Conservation (phyloP, 2,113 vertebrate genomes). For the Muntiacus reevesi region DNA sequence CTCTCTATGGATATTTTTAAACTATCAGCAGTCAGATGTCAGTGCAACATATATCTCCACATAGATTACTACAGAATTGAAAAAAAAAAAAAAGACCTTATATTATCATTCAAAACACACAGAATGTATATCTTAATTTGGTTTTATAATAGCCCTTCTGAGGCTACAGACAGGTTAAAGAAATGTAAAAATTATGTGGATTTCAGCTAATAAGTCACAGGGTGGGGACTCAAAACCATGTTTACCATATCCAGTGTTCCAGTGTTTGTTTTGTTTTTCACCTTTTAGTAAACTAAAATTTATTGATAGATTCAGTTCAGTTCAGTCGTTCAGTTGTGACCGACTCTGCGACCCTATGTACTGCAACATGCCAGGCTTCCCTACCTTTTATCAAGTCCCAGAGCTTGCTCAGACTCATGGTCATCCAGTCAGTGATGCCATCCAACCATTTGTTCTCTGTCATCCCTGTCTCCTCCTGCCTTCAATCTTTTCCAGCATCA, state of each 20-base stretch:
- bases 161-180: not conserved
- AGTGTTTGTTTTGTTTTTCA: not conserved
- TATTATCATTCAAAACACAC: not conserved
- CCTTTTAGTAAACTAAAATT: not conserved
- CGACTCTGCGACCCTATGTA: rapidly evolving
- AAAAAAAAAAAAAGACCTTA: not conserved
- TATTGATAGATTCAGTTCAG: not conserved
- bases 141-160: not conserved
- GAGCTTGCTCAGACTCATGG: not conserved
- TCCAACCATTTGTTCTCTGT: not conserved
- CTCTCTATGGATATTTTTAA: not conserved
- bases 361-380: not conserved
- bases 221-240: not conserved
- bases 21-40: not conserved
- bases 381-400: not conserved
- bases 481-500: not conserved
- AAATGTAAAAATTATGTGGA: not conserved
- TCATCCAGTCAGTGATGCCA: not conserved
- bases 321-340: not conserved
- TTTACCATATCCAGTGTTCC: not conserved
- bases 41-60: not conserved
- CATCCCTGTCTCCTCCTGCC: not conserved
- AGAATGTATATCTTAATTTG: not conserved
- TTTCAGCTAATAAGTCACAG: not conserved
- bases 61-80: not conserved